Evolutionary conservation across 2,797 vertebrate genomes (phyloP), one percentile per base, ranked within the genome.

Genomic region (Amphiprion clarkii): DNA sequence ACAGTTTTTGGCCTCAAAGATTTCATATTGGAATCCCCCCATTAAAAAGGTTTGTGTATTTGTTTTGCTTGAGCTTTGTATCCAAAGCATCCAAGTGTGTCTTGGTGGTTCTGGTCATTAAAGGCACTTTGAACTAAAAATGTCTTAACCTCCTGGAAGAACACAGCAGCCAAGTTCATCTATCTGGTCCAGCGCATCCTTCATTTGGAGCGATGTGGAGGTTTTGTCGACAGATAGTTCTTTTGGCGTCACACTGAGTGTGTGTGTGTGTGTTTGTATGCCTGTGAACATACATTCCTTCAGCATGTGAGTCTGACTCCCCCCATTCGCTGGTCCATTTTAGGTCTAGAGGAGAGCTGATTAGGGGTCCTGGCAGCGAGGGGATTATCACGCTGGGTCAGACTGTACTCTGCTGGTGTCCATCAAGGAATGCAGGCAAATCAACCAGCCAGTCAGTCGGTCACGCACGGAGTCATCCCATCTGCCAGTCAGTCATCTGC

Each of bases 301-400:
- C 55, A 66, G 29, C 57, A 33, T 66, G 68, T 71, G 52, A 59
- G 48, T 36, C 39, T 59, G 58, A 17, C 66, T 39, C 71, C 58
- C 51, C 60, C 19, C 53, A 54, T 81, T 72, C 71, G 56, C 79
- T 71, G 46, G 78, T 52, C 67, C 64, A 54, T 81, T 87, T 83
- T 62, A 74, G 79, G 79, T 69, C 62, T 57, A 25, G 54, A 87
- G 60, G 66, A 84, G 66, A 84, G 65, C 79, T 91, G 88, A 89
- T 94, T 89, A 93, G 86, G 80, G 77, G 71, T 80, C 86, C 82
- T 89, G 78, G 83, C 74, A 73, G 81, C n/a, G 19, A 80, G 55
- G 65, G 81, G 79, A 92, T 91, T 91, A 89, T 87, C 81, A 74
- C 6, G 69, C 81, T 81, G 87, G 88, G 85, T 84, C 85, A 88